phyloP scores from a whole-genome alignment of 2,797 vertebrate genomes.

The Nannoperca obscura region DNA sequence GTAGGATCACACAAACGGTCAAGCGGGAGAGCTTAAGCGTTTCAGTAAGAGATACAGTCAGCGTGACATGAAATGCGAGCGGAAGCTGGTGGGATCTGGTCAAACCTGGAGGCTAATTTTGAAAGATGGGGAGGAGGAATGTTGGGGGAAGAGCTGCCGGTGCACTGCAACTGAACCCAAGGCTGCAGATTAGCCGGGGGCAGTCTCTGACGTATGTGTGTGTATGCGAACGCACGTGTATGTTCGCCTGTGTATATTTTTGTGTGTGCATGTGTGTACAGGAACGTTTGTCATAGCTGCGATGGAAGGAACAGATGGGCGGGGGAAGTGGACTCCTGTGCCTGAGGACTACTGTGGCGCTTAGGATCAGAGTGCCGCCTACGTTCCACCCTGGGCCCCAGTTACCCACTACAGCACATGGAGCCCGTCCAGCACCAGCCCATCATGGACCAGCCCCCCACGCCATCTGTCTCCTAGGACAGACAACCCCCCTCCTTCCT shows the following conservation, averaged over 20 bases:
- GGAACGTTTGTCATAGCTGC: constrained; percentile 72
- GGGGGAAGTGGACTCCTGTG: constrained; percentile 85
- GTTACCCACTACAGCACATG: constrained; percentile 85
- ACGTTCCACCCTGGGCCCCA: constrained; percentile 84
- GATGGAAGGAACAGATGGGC: constrained; percentile 84
- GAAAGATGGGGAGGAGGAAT: constrained; percentile 48
- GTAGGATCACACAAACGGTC: constrained; percentile 44
- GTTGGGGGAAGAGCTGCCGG: constrained; percentile 53
- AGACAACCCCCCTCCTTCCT: constrained; percentile 68
- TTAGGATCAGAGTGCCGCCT: constrained; percentile 84
- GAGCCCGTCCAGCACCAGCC: constrained; percentile 83
- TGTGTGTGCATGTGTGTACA: constrained; percentile 57
- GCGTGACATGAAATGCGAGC: constrained; percentile 41
- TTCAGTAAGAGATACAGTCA: constrained; percentile 46
- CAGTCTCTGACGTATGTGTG: constrained; percentile 65
- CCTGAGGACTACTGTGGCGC: constrained; percentile 84
- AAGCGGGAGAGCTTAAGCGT: constrained; percentile 22
- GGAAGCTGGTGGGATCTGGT: constrained; percentile 56
- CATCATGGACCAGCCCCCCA: constrained; percentile 79
- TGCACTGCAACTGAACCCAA: constrained; percentile 74
- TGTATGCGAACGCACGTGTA: constrained; percentile 46
- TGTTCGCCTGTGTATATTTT: constrained; percentile 64
- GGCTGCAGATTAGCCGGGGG: constrained; percentile 66
- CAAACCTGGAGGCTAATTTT: constrained; percentile 67
- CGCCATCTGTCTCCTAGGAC: constrained; percentile 86